These are phyloP conservation scores for Nomada hirtipes DNA, from an alignment of 2,888 invertebrate genomes.

Conservation along the genomic window DNA sequence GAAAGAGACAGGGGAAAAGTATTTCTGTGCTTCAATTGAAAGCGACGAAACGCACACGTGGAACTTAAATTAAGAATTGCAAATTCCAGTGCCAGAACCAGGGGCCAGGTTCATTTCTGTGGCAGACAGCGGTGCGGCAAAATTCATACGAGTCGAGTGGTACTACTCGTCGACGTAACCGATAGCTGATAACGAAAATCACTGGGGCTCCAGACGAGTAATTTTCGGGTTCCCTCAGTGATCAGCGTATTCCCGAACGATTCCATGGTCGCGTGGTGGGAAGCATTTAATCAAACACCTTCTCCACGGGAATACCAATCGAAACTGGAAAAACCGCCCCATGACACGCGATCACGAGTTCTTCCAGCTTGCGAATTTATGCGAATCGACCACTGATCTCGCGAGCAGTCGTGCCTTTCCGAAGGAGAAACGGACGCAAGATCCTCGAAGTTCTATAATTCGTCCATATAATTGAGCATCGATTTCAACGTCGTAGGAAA, in stretches of 20 bases:
- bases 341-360: constrained; percentile 60
- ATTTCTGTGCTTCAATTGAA: too few species aligned
- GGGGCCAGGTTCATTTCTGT: neutral
- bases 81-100: too few species aligned
- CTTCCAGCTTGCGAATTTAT: constrained; percentile 33
- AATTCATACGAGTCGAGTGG: constrained; percentile 47
- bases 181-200: constrained; percentile 65
- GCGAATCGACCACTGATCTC: constrained; percentile 19
- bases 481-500: too few species aligned
- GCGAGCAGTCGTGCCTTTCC: constrained; percentile 18
- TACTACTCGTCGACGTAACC: constrained; percentile 31
- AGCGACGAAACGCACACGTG: neutral
- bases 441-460: too few species aligned
- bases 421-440: too few species aligned
- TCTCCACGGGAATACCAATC: constrained; percentile 63
- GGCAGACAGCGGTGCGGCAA: neutral
- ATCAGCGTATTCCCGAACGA: constrained; percentile 39
- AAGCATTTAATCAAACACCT: constrained; percentile 66
- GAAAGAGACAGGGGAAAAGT: neutral
- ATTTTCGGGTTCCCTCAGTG: constrained; percentile 56
- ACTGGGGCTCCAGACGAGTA: constrained; percentile 52
- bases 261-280: constrained; percentile 61
- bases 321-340: constrained; percentile 68
- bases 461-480: too few species aligned
- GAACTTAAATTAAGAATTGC: neutral